Evolutionary conservation across 2,888 invertebrate genomes (phyloP), one percentile per base, ranked within the genome.

Genomic region (Nephrotoma flavescens): DNA sequence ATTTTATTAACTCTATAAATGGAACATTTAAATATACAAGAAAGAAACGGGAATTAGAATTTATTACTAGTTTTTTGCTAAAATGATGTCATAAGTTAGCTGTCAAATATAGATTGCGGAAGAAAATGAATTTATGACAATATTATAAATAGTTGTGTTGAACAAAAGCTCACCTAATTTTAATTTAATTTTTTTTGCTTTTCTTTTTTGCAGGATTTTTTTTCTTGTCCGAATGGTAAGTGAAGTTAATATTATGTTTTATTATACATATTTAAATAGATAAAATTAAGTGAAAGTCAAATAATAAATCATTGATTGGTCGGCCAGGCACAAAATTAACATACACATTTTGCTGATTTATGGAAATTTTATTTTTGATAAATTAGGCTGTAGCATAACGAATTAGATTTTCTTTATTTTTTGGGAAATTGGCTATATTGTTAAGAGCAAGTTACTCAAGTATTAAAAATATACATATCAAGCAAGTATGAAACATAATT

Each of bases 171-270:
- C 71, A 71, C 71, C 71, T 71, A 71, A 71, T 71, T 19, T 9
- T 31, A 31, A 52, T 4, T 71, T 31, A 31, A 71, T 57, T 57
- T 19, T 87, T 87, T 86, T 45, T 31, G 31, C 31, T 31, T 87
- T 87, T 41, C 87, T 87, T 87, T 11, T 86, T 89, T 89, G 31
- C 88, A 91, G 89, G 91, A 91, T 89, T 90, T 90, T 88, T 91
- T 91, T 89, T 90, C 91, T 86, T 91, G 91, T 89, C 91, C 91
- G 88, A 91, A 91, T 90, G 91, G 91, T 91, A 89, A 91, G 91
- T 90, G 41, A 42, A 42, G 42, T 84, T 31, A 31, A 71, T 71
- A 31, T 71, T 31, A 57, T 57, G 6, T 15, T 31, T 31, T 31
- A 31, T 31, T 31, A 31, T 3, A 31, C 31, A 31, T 57, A 57